Evolutionary conservation across 2,888 invertebrate genomes (phyloP), one percentile per base, ranked within the genome.

Genomic region (Plebejus argus): DNA sequence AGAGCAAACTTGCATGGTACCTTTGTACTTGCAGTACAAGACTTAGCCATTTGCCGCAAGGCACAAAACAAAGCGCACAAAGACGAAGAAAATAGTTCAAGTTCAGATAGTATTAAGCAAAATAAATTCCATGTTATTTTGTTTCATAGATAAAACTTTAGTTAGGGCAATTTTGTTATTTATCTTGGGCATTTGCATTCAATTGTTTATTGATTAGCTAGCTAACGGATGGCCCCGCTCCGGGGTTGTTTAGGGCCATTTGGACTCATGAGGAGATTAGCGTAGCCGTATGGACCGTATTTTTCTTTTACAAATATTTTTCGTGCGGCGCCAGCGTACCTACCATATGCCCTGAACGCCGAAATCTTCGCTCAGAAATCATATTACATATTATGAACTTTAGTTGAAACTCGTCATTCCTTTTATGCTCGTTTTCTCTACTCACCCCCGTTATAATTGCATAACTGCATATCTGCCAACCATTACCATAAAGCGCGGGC

Each of bases 401-500:
- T 66, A 8, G 10, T 66, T 66, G 66, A 66, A 66, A 66, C 66
- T 66, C 15, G 28, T 66, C 61, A 23, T 61, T 61, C 61, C 61
- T 23, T 66, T 15, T 28, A 66, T 33, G 66, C 6, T 1, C 7
- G 23, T 61, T 12, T 61, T 18, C 7, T 33, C 66, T 28, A 66
- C 66, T 33, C 20, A 66, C 28, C 66, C 28, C 66, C 66, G 66
- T 66, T 66, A 66, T 28, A 66, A 66, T 66, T 66, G 15, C 15
- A 33, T 12, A 66, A 66, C 66, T 66, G 66, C 66, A 66, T 66
- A 66, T 33, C 15, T 66, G 1, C 66, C 66, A 33, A 28, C 66
- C 66, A 66, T 66, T 66, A 66, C 66, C 66, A 66, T 66, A 66
- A 66, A 28, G 66, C 28, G 28, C 66, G 39, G 71, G 35, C 71